phyloP scores from a whole-genome alignment of 2,888 invertebrate species.

The Tipula helvola region DNA sequence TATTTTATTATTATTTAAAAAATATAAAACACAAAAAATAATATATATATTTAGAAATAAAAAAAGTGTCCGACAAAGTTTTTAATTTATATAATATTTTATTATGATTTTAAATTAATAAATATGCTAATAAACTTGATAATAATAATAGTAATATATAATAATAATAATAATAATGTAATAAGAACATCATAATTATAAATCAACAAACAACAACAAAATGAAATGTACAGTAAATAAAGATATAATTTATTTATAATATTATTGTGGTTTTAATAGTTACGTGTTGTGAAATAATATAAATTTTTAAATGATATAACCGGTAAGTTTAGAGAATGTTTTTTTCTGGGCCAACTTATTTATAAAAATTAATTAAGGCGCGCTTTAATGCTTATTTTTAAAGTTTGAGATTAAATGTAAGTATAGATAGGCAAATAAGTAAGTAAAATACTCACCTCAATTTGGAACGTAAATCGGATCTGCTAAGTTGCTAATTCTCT shows the following conservation, averaged over 20 bases:
- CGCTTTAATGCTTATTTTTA: background rate
- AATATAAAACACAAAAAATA: background rate
- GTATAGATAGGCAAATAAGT: too few species aligned
- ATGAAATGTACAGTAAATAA: constrained; percentile 10
- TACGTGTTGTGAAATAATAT: background rate
- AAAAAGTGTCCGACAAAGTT: background rate
- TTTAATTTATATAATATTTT: background rate
- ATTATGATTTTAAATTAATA: background rate
- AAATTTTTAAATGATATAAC: background rate
- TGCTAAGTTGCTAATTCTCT: too few species aligned
- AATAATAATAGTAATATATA: background rate
- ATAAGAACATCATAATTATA: background rate
- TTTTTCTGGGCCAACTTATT: background rate
- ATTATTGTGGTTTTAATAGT: background rate
- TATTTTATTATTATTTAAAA: background rate
- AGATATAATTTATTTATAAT: constrained; percentile 10
- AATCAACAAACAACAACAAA: background rate
- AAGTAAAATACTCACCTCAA: too few species aligned
- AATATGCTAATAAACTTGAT: background rate
- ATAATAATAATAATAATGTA: background rate
- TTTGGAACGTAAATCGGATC: too few species aligned
- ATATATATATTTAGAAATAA: background rate
- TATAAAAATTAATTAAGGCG: background rate
- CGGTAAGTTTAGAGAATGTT: background rate
- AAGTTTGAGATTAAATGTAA: background rate